A percentile compares a stretch with the other conserved stretches of the same genome.
phyloP scores from a whole-genome alignment of 2,113 vertebrate species.

The Mastomys coucha region DNA sequence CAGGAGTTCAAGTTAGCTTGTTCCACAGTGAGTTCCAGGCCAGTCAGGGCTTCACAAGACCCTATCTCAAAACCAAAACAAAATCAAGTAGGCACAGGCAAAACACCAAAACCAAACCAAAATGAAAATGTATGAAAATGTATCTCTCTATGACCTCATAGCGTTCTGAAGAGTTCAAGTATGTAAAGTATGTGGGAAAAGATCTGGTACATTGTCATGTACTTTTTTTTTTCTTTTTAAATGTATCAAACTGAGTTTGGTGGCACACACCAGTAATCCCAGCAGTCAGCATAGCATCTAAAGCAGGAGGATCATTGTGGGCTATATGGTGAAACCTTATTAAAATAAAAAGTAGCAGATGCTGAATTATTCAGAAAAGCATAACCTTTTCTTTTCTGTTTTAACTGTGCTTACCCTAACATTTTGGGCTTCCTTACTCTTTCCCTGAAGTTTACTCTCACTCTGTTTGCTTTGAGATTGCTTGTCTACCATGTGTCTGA shows the following conservation, averaged over 20 bases:
- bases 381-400: neutral
- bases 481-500: neutral
- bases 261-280: neutral
- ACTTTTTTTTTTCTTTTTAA: neutral
- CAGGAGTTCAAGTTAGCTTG: neutral
- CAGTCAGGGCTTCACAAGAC: no score
- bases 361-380: neutral
- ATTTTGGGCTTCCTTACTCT: neutral
- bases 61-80: neutral
- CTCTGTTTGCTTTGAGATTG: neutral
- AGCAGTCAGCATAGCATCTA: neutral
- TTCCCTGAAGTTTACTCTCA: neutral
- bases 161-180: neutral
- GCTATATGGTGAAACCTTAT: neutral
- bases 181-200: neutral
- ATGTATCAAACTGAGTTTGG: neutral
- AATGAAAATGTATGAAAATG: neutral
- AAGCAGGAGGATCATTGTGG: neutral
- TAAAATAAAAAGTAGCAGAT: neutral
- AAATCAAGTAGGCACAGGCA: neutral
- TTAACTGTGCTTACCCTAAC: neutral
- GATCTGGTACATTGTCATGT: neutral
- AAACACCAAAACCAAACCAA: neutral
- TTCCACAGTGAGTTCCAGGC: neutral
- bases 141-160: constrained; percentile 8